Evolutionary conservation across 2,113 vertebrate genomes (phyloP), one percentile per base, ranked within the genome.

Genomic region (Ageneiosus marmoratus): DNA sequence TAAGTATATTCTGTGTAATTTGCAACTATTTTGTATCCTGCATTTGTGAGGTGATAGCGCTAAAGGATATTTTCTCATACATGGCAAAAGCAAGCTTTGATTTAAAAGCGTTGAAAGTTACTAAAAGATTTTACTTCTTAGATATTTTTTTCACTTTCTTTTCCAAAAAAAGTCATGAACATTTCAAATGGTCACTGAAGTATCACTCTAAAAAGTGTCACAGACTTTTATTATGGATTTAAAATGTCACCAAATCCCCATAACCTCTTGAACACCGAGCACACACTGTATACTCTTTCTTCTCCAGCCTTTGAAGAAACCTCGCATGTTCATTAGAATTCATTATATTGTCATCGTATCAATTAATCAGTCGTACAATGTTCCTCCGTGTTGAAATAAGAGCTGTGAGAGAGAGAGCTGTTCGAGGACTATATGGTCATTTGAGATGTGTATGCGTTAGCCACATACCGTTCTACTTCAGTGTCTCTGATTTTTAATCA

Each of bases 401-500:
- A 77, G 56, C 60, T 62, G 55, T 13, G 29, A 18, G 63, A 60
- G 50, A 67, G 32, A 77, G 75, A 80, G 67, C 73, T 29, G 67
- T 80, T 87, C 63, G 7, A 55, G 22, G 83, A 11, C 24, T 56
- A 37, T 22, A 37, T 46, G 82, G 81, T 81, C 84, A 20, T 87
- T 85, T 48, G 77, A 88, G 81, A 83, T 70, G 82, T 5, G 58
- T 55, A 62, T 78, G 55, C 63, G 41, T 62, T 84, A 82, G 67
- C 67, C 22, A 73, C 86, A 88, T 87, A 81, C 85, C 74, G 81
- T 81, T 87, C 69, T 84, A 84, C 85, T 60, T 87, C 78, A 84
- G 79, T 63, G 85, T 84, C 80, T 13, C 87, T 88, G 88, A 81
- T 90, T 88, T 89, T 88, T 87, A 89, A 89, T 88, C 76, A 85